These are phyloP conservation scores for Corythaixoides concolor DNA, from an alignment of 2,113 vertebrate genomes.

Conservation along the genomic window DNA sequence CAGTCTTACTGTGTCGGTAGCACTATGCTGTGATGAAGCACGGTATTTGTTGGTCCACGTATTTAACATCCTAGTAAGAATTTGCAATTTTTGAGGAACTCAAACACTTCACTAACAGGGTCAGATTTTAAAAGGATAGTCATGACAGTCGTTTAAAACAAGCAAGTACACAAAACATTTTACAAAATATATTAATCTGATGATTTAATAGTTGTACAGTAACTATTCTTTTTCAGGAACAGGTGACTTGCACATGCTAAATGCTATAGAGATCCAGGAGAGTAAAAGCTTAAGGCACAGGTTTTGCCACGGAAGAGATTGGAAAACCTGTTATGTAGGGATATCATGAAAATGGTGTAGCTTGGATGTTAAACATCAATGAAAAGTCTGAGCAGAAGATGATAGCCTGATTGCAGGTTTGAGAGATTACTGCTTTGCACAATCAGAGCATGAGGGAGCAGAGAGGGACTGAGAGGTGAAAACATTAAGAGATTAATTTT, in stretches of 20 bases:
- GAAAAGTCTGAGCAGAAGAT: neutral
- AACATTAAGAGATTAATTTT: neutral
- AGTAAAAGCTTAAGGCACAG: neutral
- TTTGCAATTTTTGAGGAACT: neutral
- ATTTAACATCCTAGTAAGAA: neutral
- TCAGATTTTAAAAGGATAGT: neutral
- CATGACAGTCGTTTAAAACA: neutral
- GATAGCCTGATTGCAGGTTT: neutral
- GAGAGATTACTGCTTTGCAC: neutral
- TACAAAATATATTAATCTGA: neutral
- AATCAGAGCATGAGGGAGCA: neutral
- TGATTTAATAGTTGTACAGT: neutral
- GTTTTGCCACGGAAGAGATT: neutral
- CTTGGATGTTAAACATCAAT: neutral
- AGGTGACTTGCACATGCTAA: neutral
- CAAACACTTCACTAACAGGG: accelerated
- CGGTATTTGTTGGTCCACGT: neutral
- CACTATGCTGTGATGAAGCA: neutral
- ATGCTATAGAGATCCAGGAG: neutral
- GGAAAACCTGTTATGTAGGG: neutral
- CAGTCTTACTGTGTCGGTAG: neutral
- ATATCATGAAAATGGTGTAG: neutral
- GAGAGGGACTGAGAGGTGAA: neutral
- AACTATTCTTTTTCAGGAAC: neutral
- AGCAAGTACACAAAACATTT: neutral